Evolutionary conservation across 2,888 invertebrate species (phyloP).

Genomic region (Agonum fuliginosum): DNA sequence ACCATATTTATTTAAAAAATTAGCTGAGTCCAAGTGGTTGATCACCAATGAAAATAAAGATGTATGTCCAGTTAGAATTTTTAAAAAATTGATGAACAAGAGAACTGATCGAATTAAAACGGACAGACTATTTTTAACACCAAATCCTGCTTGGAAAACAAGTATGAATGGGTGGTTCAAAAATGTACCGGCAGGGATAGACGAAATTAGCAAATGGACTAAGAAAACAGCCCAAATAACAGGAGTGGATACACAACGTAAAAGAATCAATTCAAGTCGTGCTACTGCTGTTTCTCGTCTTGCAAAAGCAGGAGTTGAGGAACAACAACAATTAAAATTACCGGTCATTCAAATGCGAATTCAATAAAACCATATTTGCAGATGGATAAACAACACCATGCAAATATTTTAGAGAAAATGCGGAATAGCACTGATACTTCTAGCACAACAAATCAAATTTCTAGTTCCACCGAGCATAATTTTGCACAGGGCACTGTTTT

Average conservation of each 20-base stretch:
- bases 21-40: conserved; percentile 61
- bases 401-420: neutral
- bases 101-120: conserved; percentile 56
- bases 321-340: neutral
- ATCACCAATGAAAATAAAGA: conserved; percentile 58
- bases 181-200: conserved; percentile 32
- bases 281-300: neutral
- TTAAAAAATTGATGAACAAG: conserved; percentile 57
- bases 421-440: neutral
- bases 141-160: conserved; percentile 25
- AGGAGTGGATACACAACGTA: conserved; percentile 15
- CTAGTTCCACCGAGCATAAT: neutral
- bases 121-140: conserved; percentile 51
- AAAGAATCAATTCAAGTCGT: neutral
- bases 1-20: conserved; percentile 61
- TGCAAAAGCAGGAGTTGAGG: neutral
- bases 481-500: neutral
- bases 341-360: neutral
- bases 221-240: conserved; percentile 28
- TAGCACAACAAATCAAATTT: neutral
- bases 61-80: conserved; percentile 59
- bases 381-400: neutral
- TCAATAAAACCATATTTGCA: neutral
- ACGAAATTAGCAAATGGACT: conserved; percentile 33
- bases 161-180: conserved; percentile 9